These are phyloP conservation scores for Dendroctonus valens DNA, from an alignment of 1,140 invertebrate species.

Conservation along the genomic window DNA sequence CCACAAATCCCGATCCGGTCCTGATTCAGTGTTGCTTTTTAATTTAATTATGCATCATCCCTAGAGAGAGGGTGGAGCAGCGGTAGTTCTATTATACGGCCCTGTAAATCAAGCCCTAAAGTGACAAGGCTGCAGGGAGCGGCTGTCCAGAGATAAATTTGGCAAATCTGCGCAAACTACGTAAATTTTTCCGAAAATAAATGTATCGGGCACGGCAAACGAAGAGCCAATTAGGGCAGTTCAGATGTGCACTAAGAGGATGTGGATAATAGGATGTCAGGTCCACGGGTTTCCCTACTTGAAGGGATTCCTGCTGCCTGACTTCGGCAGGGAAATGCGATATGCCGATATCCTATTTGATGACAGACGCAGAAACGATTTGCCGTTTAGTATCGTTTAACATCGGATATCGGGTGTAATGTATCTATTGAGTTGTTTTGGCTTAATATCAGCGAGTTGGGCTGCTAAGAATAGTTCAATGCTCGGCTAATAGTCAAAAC, in stretches of 20 bases:
- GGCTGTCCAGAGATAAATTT: conserved; percentile 27
- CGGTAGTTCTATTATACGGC: conserved; percentile 21
- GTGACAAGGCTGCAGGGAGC: conserved; percentile 16
- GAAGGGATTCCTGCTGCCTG: conserved; percentile 10
- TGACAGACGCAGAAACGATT: conserved; percentile 24
- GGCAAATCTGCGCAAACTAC: conserved; percentile 10
- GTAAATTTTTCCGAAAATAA: too few relatives aligned
- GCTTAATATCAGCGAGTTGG: too few relatives aligned
- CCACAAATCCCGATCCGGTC: background rate
- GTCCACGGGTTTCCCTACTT: conserved; percentile 40
- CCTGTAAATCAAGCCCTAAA: conserved; percentile 28
- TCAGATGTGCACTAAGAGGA: conserved; percentile 25
- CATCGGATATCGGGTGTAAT: conserved; percentile 2
- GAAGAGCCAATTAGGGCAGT: too few relatives aligned
- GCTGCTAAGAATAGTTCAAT: too few relatives aligned
- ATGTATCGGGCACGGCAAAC: too few relatives aligned
- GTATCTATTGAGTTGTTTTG: too few relatives aligned
- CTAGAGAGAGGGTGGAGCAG: conserved; percentile 28
- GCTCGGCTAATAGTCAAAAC: too few relatives aligned
- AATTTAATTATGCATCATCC: conserved; percentile 30
- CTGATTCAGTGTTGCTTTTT: conserved; percentile 24
- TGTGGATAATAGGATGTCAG: conserved; percentile 46
- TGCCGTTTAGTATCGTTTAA: conserved; percentile 28
- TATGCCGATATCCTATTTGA: conserved; percentile 11
- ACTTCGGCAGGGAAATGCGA: conserved; percentile 1